Evolutionary conservation across 2,888 invertebrate genomes (phyloP).

Genomic region (Synanthedon myopaeformis): DNA sequence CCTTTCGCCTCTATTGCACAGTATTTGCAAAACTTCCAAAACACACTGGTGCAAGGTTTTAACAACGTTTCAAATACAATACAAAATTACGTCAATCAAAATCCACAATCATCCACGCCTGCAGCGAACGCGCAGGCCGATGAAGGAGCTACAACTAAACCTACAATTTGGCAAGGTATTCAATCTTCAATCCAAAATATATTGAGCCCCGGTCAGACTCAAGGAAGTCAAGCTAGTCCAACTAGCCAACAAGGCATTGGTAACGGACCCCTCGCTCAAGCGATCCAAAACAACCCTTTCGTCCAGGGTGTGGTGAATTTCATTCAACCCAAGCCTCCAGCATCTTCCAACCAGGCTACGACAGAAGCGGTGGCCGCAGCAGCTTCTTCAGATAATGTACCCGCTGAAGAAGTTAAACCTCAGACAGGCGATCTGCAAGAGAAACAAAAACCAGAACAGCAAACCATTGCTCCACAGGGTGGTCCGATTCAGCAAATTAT

Average conservation of each 20-base stretch:
- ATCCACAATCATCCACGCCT: conserved; percentile 8
- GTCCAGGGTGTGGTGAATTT: conserved; percentile 10
- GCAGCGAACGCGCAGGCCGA: conserved; percentile 9
- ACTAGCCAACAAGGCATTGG: not conserved
- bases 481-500: conserved; percentile 32
- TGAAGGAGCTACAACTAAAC: conserved; percentile 5
- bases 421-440: conserved; percentile 1
- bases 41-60: conserved; percentile 12
- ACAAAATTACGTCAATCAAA: conserved; percentile 7
- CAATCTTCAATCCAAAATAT: conserved; percentile 16
- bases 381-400: conserved; percentile 2
- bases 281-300: conserved; percentile 19
- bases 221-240: conserved; percentile 4
- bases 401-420: conserved; percentile 5
- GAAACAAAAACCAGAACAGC: conserved; percentile 2
- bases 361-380: conserved; percentile 5
- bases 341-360: conserved; percentile 6
- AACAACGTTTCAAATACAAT: conserved; percentile 12
- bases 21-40: conserved; percentile 14
- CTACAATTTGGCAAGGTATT: conserved; percentile 16
- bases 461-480: conserved; percentile 2
- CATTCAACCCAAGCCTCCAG: conserved; percentile 4
- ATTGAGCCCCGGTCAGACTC: conserved; percentile 7
- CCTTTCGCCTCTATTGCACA: conserved; percentile 2
- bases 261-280: conserved; percentile 27